These are phyloP conservation scores for Mesoclemmys tuberculata DNA, from an alignment of 2,113 vertebrate species.

Conservation along the genomic window DNA sequence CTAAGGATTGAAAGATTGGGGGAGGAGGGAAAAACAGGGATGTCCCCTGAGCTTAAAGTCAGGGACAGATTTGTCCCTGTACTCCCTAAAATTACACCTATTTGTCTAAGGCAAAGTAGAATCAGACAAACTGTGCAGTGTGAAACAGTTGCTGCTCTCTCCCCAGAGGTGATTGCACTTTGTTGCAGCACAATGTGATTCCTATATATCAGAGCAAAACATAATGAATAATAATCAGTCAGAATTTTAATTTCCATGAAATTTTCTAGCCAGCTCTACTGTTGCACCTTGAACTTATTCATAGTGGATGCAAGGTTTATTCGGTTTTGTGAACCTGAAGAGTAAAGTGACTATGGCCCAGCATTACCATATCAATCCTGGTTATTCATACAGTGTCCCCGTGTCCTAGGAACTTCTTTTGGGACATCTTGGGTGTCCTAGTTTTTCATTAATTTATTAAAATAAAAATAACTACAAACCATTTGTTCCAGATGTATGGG, in stretches of 20 bases:
- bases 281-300: not conserved
- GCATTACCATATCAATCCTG: no score
- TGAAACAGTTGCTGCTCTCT: slow-evolving; percentile 15
- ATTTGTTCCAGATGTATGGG: no score
- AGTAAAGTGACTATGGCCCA: not conserved
- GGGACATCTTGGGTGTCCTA: not conserved
- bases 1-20: not conserved
- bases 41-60: not conserved
- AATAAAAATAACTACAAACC: not conserved
- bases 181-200: slow-evolving; percentile 23
- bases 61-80: not conserved
- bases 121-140: not conserved
- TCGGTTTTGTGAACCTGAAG: not conserved
- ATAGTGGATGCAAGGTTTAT: not conserved
- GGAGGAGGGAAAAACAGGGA: not conserved
- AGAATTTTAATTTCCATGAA: not conserved
- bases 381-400: not conserved
- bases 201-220: not conserved
- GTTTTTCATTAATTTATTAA: not conserved
- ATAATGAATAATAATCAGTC: not conserved
- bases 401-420: not conserved
- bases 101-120: not conserved
- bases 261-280: not conserved
- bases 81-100: not conserved
- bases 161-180: slow-evolving; percentile 41